phyloP scores from a whole-genome alignment of 2,888 invertebrate species.

The Sarcophaga variegata region DNA sequence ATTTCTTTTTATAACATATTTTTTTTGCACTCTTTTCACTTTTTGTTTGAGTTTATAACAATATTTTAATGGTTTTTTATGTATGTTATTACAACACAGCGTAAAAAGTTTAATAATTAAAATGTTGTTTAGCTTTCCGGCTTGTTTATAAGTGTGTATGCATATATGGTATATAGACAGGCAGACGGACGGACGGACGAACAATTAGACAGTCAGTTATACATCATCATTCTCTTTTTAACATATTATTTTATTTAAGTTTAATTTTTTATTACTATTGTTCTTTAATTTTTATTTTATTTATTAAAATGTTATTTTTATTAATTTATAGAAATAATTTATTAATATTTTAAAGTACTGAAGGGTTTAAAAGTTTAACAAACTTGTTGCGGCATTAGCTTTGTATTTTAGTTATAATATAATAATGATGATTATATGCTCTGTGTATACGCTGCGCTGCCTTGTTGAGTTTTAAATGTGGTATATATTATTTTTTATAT shows the following conservation, averaged over 20 bases:
- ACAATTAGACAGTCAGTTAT: neutral
- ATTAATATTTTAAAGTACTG: conserved; percentile 14
- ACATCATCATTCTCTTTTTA: conserved; percentile 45
- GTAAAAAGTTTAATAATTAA: conserved; percentile 54
- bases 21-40: conserved; percentile 60
- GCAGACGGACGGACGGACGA: neutral
- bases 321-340: conserved; percentile 4
- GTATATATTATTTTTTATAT: conserved; percentile 59
- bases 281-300: neutral
- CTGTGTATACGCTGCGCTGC: conserved; percentile 61
- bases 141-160: conserved; percentile 27
- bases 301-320: conserved; percentile 20
- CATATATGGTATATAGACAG: conserved; percentile 35
- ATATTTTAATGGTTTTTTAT: conserved; percentile 53
- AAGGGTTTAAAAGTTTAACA: neutral
- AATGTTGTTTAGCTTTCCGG: conserved; percentile 61
- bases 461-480: conserved; percentile 59
- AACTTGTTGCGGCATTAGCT: conserved; percentile 9
- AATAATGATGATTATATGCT: conserved; percentile 23
- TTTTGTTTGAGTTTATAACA: conserved; percentile 33
- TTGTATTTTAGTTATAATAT: conserved; percentile 18
- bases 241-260: conserved; percentile 4
- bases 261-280: conserved; percentile 3
- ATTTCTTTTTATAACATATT: conserved; percentile 51
- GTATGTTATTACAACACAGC: conserved; percentile 60